Conservation (phyloP, 2,797 vertebrate species). For the Danio kyathit region DNA sequence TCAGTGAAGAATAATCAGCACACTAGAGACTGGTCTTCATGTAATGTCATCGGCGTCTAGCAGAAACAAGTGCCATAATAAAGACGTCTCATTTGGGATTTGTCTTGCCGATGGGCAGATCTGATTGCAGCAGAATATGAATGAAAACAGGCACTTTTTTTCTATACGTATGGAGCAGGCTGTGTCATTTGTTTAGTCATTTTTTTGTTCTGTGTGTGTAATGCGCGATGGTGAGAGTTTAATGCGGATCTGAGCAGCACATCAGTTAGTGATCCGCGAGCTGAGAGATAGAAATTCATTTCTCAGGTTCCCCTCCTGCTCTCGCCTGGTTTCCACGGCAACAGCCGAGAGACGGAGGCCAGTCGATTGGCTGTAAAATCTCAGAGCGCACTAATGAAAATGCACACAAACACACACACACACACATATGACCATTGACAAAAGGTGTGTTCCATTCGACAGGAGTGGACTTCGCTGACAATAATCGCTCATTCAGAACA, state of each 20-base stretch:
- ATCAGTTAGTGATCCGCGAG: conserved; percentile 57
- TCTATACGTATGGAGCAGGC: background rate
- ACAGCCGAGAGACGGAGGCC: conserved; percentile 76
- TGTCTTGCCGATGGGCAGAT: conserved; percentile 19
- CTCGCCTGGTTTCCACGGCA: conserved; percentile 82
- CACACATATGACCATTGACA: conserved; percentile 34
- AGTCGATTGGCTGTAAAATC: conserved; percentile 72
- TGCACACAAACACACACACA: conserved; percentile 37
- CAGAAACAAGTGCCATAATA: conserved; percentile 1
- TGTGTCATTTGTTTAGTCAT: conserved; percentile 1
- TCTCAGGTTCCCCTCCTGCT: conserved; percentile 67
- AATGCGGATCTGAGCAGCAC: conserved; percentile 43
- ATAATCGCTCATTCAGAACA: no score
- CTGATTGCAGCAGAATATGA: background rate
- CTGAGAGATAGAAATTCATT: conserved; percentile 70
- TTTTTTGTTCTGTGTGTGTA: conserved; percentile 9
- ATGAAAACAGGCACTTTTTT: conserved; percentile 16
- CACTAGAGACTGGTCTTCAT: background rate
- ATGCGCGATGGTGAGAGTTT: conserved; percentile 16
- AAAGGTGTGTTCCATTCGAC: background rate
- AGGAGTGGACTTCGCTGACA: no score
- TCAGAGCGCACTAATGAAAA: conserved; percentile 73
- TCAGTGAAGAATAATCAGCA: background rate
- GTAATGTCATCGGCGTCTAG: background rate
- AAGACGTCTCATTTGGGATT: background rate